Evolutionary conservation across 2,113 vertebrate genomes (phyloP), one percentile per base, ranked within the genome.

Genomic region (Tringa solitaria): DNA sequence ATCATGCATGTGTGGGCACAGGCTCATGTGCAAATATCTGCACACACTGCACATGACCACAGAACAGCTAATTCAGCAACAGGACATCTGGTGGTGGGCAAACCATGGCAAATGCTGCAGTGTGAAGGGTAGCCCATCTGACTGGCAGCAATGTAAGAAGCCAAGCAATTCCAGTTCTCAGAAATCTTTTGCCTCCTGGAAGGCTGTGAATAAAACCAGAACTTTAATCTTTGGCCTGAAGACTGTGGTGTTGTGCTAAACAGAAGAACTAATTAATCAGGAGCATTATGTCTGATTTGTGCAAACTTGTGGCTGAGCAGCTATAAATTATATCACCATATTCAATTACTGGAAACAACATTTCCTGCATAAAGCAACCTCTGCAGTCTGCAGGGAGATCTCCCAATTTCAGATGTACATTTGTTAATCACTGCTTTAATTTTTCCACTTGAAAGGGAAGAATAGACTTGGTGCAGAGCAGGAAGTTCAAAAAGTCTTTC

Each of bases 341-440:
- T 93, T 97, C 92, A 96, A 94, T 96, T 97, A 91, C 87, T 92
- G 89, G 96, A 97, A 97, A 82, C 70, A 89, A 69, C 68, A 86
- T 65, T 97, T 97, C 95, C 92, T 95, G 92, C 1, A 0, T 70
- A 83, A 89, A 84, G 53, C 56, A 79, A 84, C n/a, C 39, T 89
- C 87, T 88, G 45, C 56, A 63, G 50, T 78, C 67, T 91, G 73
- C 48, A 82, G 59, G 72, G 67, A 90, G 64, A 90, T 76, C 67
- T 81, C 81, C 33, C 72, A 57, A 33, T 89, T 95, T 94, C 93
- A 96, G 70, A 68, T 39, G 35, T 63, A 70, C 26, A 9, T 90
- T 93, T 92, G 65, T 76, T 96, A 89, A 90, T 79, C 51, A 50
- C 39, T 67, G 53, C 4, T 11, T 90, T 87, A 69, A 28, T 69